Evolutionary conservation across 2,113 vertebrate species (phyloP).

Genomic region (Triplophysa rosa): DNA sequence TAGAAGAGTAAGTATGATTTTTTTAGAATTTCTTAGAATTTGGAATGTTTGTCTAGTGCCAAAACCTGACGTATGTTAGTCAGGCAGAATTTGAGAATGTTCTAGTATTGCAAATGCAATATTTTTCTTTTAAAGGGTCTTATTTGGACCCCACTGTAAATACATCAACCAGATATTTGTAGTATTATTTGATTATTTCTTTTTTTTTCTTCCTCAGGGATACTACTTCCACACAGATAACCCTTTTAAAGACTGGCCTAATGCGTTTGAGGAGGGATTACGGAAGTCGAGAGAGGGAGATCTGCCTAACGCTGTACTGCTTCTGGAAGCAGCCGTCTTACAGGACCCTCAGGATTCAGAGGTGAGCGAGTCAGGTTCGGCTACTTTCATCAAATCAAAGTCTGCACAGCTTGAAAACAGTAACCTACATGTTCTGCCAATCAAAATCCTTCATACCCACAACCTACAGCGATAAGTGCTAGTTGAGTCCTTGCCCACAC

Average conservation of each 20-base stretch:
- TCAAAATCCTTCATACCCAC: constrained; percentile 13
- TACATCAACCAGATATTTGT: not conserved
- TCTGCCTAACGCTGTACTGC: constrained; percentile 89
- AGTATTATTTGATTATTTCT: not conserved
- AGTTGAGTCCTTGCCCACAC: not conserved
- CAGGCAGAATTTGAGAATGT: no score
- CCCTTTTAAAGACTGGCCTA: constrained; percentile 94
- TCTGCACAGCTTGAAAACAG: constrained; percentile 31
- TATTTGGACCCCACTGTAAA: no score
- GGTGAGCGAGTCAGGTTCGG: constrained; percentile 68
- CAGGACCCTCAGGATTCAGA: constrained; percentile 96
- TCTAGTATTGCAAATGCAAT: no score
- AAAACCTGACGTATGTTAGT: no score
- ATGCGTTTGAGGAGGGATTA: constrained; percentile 92
- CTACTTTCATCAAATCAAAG: constrained; percentile 22
- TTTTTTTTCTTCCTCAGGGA: constrained; percentile 74
- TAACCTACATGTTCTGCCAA: constrained; percentile 15
- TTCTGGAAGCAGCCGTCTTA: constrained; percentile 91
- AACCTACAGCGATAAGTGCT: constrained; percentile 25
- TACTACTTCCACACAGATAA: constrained; percentile 99
- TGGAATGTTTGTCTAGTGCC: no score
- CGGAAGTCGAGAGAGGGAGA: constrained; percentile 93
- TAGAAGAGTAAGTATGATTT: no score
- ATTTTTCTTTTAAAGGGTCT: no score
- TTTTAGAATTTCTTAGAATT: no score